Base-by-base conservation (phyloP, 2,113 vertebrate species). In the Rousettus leschenaultii region DNA sequence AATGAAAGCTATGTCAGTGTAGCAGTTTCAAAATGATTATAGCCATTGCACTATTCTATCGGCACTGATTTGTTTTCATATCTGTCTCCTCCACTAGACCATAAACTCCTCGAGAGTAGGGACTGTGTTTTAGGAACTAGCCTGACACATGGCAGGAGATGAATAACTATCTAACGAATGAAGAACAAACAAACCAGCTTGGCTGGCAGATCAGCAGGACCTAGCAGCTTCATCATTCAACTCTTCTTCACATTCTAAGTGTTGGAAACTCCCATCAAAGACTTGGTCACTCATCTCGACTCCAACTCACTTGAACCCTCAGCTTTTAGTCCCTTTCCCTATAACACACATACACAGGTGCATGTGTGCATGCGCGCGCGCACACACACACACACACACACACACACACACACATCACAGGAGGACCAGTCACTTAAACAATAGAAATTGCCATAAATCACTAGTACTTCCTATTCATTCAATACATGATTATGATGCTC, bases 1-100 rank as follows among this genome's bases (percentile, higher is more conserved):
- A 92, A 75, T 65, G 40, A 77, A 95, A 43, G 18, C 68, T 57
- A 38, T 7, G 21, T 48, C 65, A 18, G 1, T 30, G 53, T 57
- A 63, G 75, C 61, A 18, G 33, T 85, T 96, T 95, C 45, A 57
- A 86, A 90, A 85, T 91, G 18, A 90, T 80, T 87, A 51, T 65
- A 57, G 30, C 24, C 79, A 90, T 85, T 74, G 40, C 2, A 86
- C 22, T 74, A 71, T 59, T 75, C 80, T 94, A 71, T 63, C 55
- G 53, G 7, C 35, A 35, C 10, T 70, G 21, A 28, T 79, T 83
- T 92, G 51, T 88, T 87, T 95, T 78, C 33, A 30, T 65, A 55
- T 92, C 28, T 59, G 4, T 87, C 18, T 85, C 30, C 5, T 86
- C 35, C 40, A 79, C 16, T 71, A 82, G 57, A 82, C 9, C 3